Evolutionary conservation across 2,113 vertebrate species (phyloP).

Genomic region (Cheilinus undulatus): DNA sequence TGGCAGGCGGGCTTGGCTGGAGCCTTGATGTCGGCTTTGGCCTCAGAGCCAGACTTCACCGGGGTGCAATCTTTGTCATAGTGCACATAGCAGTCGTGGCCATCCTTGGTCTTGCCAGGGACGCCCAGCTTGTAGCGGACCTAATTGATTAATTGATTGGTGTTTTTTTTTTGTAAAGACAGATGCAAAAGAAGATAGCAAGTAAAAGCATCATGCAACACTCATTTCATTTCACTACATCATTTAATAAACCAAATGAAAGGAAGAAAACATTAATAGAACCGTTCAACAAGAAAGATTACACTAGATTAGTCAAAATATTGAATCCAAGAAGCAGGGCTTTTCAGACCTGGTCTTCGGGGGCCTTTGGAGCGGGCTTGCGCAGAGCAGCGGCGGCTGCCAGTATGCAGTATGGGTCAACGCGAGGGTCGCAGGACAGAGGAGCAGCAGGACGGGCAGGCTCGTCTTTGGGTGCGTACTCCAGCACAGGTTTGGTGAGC

Average conservation of each 20-base stretch:
- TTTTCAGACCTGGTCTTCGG: slow-evolving; percentile 81
- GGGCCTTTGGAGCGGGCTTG: slow-evolving; percentile 63
- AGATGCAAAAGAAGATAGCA: slow-evolving; percentile 56
- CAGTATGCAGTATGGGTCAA: slow-evolving; percentile 80
- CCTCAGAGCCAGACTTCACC: slow-evolving; percentile 35
- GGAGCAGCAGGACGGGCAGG: slow-evolving; percentile 59
- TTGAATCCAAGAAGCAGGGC: slow-evolving; percentile 48
- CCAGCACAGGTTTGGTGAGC: slow-evolving; percentile 78
- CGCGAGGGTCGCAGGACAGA: slow-evolving; percentile 78
- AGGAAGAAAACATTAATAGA: slow-evolving; percentile 34
- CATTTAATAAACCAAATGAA: slow-evolving; percentile 59
- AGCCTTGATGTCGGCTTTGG: slow-evolving; percentile 53
- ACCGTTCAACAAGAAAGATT: slow-evolving; percentile 46
- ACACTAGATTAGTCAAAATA: slow-evolving; percentile 47
- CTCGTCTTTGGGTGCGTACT: slow-evolving; percentile 64
- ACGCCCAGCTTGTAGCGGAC: slow-evolving; percentile 76
- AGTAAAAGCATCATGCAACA: slow-evolving; percentile 65
- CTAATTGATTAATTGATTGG: slow-evolving; percentile 73
- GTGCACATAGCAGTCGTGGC: slow-evolving; percentile 83
- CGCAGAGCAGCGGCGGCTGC: slow-evolving; percentile 71
- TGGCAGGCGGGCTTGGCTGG: slow-evolving; percentile 76
- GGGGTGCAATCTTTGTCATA: slow-evolving; percentile 85
- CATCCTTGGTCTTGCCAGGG: slow-evolving; percentile 83
- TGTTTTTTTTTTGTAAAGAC: slow-evolving; percentile 64
- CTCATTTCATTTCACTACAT: slow-evolving; percentile 50